These are phyloP conservation scores for Oophaga sylvatica DNA, from an alignment of 2,797 vertebrate species.

Conservation along the genomic window DNA sequence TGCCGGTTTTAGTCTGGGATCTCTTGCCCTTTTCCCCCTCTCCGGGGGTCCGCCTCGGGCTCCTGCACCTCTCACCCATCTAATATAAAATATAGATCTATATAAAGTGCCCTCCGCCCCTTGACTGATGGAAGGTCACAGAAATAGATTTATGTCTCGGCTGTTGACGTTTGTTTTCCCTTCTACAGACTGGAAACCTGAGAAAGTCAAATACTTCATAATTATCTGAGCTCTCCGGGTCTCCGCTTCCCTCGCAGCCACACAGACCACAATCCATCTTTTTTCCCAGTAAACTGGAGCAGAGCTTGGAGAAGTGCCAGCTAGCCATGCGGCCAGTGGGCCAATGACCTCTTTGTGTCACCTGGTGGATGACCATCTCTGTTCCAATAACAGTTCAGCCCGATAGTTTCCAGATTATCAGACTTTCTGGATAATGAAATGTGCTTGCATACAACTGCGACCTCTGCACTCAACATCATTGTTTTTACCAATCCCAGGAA, in stretches of 20 bases:
- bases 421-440: background rate
- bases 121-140: conserved; percentile 37
- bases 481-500: too few species aligned
- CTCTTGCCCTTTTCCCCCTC: background rate
- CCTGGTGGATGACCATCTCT: conserved; percentile 13
- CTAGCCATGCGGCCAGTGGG: conserved; percentile 4
- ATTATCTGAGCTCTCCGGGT: conserved; percentile 51
- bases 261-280: conserved; percentile 49
- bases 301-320: conserved; percentile 26
- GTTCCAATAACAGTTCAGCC: background rate
- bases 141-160: conserved; percentile 50
- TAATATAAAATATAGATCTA: conserved; percentile 21
- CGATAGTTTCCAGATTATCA: background rate
- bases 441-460: background rate
- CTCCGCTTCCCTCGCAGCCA: conserved; percentile 10
- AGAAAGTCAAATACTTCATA: conserved; percentile 60
- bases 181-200: conserved; percentile 50
- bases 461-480: too few species aligned
- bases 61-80: background rate
- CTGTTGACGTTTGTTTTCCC: conserved; percentile 47
- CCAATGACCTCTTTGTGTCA: conserved; percentile 2
- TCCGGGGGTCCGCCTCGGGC: background rate
- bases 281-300: conserved; percentile 20
- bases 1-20: background rate
- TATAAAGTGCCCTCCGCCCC: conserved; percentile 3